These are phyloP conservation scores for Kradibia gibbosae DNA, from an alignment of 1,140 invertebrate species.

Conservation along the genomic window DNA sequence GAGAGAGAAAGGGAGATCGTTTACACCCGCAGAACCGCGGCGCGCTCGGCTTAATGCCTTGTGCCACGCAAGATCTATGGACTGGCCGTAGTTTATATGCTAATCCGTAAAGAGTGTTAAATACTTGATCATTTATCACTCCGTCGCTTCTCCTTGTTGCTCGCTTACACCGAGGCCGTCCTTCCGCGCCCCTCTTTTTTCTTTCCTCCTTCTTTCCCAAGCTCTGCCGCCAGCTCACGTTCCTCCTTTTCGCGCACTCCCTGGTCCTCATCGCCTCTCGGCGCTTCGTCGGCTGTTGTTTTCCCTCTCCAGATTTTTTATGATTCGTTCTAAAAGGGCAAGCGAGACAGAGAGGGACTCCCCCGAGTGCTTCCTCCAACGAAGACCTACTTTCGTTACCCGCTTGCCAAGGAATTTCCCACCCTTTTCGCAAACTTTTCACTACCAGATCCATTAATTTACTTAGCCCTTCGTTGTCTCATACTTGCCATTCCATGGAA, in stretches of 20 bases:
- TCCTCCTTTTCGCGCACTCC: not conserved
- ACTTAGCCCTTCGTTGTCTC: too few species aligned
- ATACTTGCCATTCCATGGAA: too few species aligned
- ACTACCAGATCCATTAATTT: too few species aligned
- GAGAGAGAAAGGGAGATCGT: slow-evolving; percentile 51
- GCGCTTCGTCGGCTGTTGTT: not conserved
- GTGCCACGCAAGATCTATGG: slow-evolving; percentile 71
- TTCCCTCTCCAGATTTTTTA: slow-evolving; percentile 17
- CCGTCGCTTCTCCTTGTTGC: slow-evolving; percentile 51
- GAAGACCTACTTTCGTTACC: too few species aligned
- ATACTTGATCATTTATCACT: slow-evolving; percentile 74
- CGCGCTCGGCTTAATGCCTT: slow-evolving; percentile 70
- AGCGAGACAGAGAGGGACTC: too few species aligned
- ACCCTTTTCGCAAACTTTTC: too few species aligned
- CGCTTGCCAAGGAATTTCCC: too few species aligned
- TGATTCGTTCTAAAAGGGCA: not conserved
- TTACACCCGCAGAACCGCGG: slow-evolving; percentile 63
- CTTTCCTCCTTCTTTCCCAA: slow-evolving; percentile 50
- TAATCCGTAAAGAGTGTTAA: slow-evolving; percentile 75
- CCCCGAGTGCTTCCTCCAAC: too few species aligned
- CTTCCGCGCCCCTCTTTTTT: slow-evolving; percentile 21
- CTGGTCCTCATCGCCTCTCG: not conserved
- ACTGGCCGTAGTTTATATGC: slow-evolving; percentile 74
- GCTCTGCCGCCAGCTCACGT: not conserved
- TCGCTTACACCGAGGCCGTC: slow-evolving; percentile 37